Evolutionary conservation across 2,113 vertebrate species (phyloP).

Genomic region (Vulpes vulpes): DNA sequence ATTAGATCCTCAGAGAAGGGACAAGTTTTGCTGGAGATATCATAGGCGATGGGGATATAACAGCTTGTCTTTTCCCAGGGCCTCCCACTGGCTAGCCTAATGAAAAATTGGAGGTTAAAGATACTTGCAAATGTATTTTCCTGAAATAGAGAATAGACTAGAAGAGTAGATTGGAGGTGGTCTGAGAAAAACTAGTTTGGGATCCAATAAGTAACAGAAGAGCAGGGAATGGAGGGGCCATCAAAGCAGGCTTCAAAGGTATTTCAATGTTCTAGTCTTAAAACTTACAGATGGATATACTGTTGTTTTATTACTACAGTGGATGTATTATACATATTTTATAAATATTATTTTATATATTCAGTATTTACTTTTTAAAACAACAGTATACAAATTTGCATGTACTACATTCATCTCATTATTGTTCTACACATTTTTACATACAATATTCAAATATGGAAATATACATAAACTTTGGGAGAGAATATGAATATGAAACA

Average conservation of each 20-base stretch:
- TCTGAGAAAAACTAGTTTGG: neutral
- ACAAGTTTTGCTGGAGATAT: neutral
- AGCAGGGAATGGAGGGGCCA: neutral
- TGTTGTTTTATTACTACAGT: neutral
- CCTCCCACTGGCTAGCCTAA: neutral
- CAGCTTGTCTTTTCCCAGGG: too few species aligned
- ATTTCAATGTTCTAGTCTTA: neutral
- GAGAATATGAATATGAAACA: neutral
- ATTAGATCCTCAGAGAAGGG: neutral
- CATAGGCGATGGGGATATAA: neutral
- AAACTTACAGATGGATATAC: neutral
- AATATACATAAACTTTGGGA: neutral
- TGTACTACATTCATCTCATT: neutral
- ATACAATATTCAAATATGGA: neutral
- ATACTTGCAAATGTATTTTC: neutral
- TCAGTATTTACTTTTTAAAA: conserved; percentile 27
- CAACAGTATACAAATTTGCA: neutral
- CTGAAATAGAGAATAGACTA: neutral
- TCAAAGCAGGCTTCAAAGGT: neutral
- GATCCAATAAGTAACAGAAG: neutral
- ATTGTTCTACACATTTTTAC: neutral
- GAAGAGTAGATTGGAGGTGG: neutral
- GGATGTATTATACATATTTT: neutral
- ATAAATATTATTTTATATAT: neutral
- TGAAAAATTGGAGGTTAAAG: neutral